Base-by-base conservation (phyloP, 53 echinoderm and acorn worm species). In the Holothuria leucospilota region DNA sequence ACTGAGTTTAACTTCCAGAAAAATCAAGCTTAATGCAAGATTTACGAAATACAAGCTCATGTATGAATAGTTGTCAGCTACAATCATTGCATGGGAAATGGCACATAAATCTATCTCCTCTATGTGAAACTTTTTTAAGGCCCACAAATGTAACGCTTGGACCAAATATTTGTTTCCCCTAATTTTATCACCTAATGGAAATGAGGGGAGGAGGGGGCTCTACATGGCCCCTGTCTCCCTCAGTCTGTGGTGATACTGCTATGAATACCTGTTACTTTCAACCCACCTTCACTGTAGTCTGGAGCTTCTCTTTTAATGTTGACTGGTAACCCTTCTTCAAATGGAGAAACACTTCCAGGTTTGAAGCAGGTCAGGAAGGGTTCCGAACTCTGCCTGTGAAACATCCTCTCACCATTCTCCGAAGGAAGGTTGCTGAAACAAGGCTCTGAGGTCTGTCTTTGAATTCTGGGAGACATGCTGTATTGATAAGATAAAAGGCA, bases 341-440 rank as follows among this genome's bases (percentile, higher is more conserved):
- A 69, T 0, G 70, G 26, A 28, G 74, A 52, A 20, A 59, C 38
- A 20, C 66, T 68, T 51, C 84, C 78, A 63, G 89, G 90, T 63
- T 91, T 94, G 93, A 97, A 93, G 13, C 91, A 84, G 59, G 91
- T 62, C 78, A 94, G 91, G 41, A 86, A 77, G 15, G 99, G 99
- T 81, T 98, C 99, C 0, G 99, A 98, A 78, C 93, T 95, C 90
- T 98, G 99, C 10, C 95, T 87, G 41, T 95, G 93, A 79, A 98
- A 98, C 51, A 70, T 77, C 24, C 89, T 69, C 12, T 84, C 83
- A 13, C 80, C 71, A 20, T 30, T 41, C 21, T 65, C 59, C 21
- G 82, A 83, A 26, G 56, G 85, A 51, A 92, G 83, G 77, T 85
- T 89, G 74, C 90, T 89, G 58, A 96, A 96, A 58, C 96, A 96